A percentile compares a stretch with the other conserved stretches of the same genome.
phyloP scores from a whole-genome alignment of 2,113 vertebrate genomes.

The Dipodomys merriami region DNA sequence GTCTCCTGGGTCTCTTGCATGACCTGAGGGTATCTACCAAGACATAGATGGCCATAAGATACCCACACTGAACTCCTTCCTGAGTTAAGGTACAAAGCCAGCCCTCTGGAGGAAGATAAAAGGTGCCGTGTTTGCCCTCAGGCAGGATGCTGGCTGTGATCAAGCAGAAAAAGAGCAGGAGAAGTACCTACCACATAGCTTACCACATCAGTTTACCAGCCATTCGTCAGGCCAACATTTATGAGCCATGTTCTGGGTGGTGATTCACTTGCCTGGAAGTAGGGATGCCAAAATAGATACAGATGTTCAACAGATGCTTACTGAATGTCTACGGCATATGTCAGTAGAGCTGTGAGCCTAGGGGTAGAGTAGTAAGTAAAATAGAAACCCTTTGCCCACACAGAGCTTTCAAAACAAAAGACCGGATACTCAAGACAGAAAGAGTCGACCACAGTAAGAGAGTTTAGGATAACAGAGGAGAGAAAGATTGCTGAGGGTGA shows the following conservation, averaged over 20 bases:
- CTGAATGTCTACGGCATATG: neutral
- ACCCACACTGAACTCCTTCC: neutral
- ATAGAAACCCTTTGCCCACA: neutral
- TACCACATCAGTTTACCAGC: neutral
- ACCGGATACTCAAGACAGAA: neutral
- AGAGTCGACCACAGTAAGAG: neutral
- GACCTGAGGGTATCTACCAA: neutral
- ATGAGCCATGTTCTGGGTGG: neutral
- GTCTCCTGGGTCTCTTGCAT: neutral
- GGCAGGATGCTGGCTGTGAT: neutral
- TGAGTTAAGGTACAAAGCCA: neutral
- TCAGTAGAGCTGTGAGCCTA: neutral
- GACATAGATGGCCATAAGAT: neutral
- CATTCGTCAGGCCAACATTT: neutral
- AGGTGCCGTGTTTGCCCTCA: neutral
- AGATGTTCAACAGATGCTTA: neutral
- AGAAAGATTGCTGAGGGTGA: neutral
- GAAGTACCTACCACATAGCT: neutral
- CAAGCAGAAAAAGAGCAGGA: neutral
- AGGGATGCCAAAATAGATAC: neutral
- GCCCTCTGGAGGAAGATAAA: neutral
- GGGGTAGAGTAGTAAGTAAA: neutral
- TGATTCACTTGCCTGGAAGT: neutral
- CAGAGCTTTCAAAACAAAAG: neutral
- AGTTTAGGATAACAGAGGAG: neutral